These are phyloP conservation scores for Stenodema calcarata DNA, from an alignment of 2,888 invertebrate genomes.

Conservation along the genomic window DNA sequence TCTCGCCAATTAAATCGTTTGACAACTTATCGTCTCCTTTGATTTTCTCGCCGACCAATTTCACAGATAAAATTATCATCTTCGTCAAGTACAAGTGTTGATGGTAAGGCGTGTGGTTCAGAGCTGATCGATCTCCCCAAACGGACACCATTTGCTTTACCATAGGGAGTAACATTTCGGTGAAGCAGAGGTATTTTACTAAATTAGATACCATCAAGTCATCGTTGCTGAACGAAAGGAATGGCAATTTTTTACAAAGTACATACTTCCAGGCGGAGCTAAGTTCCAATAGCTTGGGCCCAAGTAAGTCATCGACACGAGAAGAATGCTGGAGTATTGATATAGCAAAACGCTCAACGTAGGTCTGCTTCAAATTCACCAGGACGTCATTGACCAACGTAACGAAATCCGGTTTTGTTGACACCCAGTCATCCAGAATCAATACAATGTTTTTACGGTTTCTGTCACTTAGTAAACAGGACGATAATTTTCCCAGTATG, in stretches of 20 bases:
- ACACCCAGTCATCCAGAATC: conserved; percentile 66
- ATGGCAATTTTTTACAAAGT: conserved; percentile 69
- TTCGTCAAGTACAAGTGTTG: conserved; percentile 77
- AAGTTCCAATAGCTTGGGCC: background rate
- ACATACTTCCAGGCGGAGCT: conserved; percentile 70
- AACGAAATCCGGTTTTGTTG: conserved; percentile 57
- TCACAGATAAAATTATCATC: conserved; percentile 67
- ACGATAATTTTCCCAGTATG: conserved; percentile 69
- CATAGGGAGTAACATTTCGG: conserved; percentile 58
- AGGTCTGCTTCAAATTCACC: conserved; percentile 65
- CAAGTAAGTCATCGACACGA: background rate
- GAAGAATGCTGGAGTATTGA: conserved; percentile 64
- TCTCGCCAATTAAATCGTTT: conserved; percentile 59
- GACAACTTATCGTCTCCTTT: conserved; percentile 49
- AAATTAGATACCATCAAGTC: conserved; percentile 68
- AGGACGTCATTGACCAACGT: conserved; percentile 64
- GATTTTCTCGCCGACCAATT: conserved; percentile 60
- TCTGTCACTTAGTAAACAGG: conserved; percentile 65
- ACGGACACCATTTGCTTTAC: conserved; percentile 66
- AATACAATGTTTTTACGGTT: conserved; percentile 66
- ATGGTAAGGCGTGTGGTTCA: conserved; percentile 69
- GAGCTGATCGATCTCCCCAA: conserved; percentile 73
- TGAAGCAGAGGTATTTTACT: conserved; percentile 59
- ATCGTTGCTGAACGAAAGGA: conserved; percentile 65
- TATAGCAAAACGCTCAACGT: conserved; percentile 61